phyloP scores from a whole-genome alignment of 2,113 vertebrate species.

The Platycercus adscitus region DNA sequence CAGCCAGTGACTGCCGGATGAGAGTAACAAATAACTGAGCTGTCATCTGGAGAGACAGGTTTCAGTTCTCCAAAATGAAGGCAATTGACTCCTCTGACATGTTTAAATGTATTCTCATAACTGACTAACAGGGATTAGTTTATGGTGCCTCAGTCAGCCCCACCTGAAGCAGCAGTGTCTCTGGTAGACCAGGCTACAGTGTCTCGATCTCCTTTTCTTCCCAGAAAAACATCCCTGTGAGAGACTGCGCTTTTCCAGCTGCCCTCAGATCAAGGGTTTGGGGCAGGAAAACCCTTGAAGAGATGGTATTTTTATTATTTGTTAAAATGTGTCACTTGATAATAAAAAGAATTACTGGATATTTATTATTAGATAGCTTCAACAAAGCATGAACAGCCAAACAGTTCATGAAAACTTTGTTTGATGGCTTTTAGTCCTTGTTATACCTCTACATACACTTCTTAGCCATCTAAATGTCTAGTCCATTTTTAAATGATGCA shows the following conservation, averaged over 20 bases:
- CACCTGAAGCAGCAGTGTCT: background rate
- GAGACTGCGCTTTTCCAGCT: background rate
- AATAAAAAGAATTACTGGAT: background rate
- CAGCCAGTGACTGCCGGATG: background rate
- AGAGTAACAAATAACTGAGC: background rate
- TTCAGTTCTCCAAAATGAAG: background rate
- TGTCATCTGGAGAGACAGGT: background rate
- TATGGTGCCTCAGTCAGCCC: background rate
- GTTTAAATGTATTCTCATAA: background rate
- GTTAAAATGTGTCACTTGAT: background rate
- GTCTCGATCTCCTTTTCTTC: background rate
- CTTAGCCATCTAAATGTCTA: background rate
- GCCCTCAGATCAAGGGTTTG: background rate
- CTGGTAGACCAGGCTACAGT: background rate
- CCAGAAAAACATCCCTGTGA: rapidly evolving
- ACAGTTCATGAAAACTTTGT: background rate
- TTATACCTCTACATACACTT: background rate
- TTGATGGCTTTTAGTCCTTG: background rate
- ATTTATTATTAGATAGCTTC: background rate
- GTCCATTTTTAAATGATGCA: background rate
- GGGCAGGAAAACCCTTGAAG: background rate
- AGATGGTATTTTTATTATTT: background rate
- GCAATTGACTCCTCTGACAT: background rate
- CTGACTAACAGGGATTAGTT: background rate
- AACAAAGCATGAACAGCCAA: background rate